phyloP scores from a whole-genome alignment of 2,888 invertebrate species.

The Acleris cristana region DNA sequence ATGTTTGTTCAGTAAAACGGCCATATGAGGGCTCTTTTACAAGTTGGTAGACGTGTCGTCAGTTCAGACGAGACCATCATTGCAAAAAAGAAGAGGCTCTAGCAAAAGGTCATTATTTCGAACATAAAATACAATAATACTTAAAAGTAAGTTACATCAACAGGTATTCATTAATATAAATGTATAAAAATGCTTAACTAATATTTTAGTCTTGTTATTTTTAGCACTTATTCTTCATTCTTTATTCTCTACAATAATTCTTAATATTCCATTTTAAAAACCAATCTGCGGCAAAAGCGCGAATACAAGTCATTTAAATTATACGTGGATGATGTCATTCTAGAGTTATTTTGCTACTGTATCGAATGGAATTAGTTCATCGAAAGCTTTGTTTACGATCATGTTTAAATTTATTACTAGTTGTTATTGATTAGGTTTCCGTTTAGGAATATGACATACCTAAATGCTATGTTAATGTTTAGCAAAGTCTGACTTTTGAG shows the following conservation, averaged over 20 bases:
- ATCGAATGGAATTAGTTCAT: slow-evolving; percentile 22
- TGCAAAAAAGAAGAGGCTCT: no score
- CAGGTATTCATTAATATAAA: no score
- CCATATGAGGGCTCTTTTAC: no score
- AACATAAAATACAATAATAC: no score
- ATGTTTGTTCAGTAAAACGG: no score
- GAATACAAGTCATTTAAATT: background rate
- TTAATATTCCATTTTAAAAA: background rate
- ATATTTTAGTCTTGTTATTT: no score
- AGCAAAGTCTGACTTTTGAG: background rate
- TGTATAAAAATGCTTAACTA: no score
- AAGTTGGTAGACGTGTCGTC: no score
- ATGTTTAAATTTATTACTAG: slow-evolving; percentile 18
- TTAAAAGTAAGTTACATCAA: no score
- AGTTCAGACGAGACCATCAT: no score
- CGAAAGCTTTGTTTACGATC: slow-evolving; percentile 21
- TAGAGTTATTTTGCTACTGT: slow-evolving; percentile 13
- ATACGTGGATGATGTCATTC: slow-evolving; percentile 19
- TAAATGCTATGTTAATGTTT: background rate
- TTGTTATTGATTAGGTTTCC: slow-evolving; percentile 22
- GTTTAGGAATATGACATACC: background rate
- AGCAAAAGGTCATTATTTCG: no score
- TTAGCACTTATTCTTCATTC: background rate
- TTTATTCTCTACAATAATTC: no score
- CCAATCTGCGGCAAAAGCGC: background rate